Percentiles rank a stretch among this genome's conserved stretches.
phyloP scores from a whole-genome alignment of 2,888 invertebrate species.

The Cactoblastis cactorum region DNA sequence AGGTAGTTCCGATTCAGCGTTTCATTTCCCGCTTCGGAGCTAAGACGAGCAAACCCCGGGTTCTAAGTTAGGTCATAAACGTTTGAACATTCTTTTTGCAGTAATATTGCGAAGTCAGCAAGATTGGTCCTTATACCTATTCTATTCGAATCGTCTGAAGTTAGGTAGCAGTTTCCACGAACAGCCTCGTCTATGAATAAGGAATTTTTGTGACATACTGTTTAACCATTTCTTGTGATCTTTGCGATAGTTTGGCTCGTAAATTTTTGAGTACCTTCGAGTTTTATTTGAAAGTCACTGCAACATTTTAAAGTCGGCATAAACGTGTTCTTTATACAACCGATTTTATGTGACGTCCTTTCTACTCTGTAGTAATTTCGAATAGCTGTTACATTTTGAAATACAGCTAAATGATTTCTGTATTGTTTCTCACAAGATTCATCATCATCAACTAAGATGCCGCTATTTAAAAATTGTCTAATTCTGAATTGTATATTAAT shows the following conservation, averaged over 20 bases:
- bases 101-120: constrained; percentile 19
- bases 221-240: constrained; percentile 7
- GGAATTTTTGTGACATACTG: constrained; percentile 9
- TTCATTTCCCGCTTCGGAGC: constrained; percentile 15
- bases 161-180: constrained; percentile 1
- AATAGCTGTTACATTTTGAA: too few relatives aligned
- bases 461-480: too few relatives aligned
- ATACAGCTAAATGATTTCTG: too few relatives aligned
- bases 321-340: constrained; percentile 1
- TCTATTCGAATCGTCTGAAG: not conserved
- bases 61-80: constrained; percentile 22
- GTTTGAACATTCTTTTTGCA: constrained; percentile 20
- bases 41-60: constrained; percentile 15
- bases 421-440: too few relatives aligned
- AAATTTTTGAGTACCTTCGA: constrained; percentile 8
- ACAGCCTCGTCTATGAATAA: constrained; percentile 1
- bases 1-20: constrained; percentile 16
- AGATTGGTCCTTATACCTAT: constrained; percentile 7
- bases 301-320: constrained; percentile 8
- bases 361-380: not conserved
- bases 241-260: constrained; percentile 8
- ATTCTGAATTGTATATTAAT: too few relatives aligned
- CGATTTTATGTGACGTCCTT: not conserved
- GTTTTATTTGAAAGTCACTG: constrained; percentile 4
- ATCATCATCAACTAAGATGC: too few relatives aligned